Evolutionary conservation across 2,888 invertebrate species (phyloP).

Genomic region (Drosophila mimica): DNA sequence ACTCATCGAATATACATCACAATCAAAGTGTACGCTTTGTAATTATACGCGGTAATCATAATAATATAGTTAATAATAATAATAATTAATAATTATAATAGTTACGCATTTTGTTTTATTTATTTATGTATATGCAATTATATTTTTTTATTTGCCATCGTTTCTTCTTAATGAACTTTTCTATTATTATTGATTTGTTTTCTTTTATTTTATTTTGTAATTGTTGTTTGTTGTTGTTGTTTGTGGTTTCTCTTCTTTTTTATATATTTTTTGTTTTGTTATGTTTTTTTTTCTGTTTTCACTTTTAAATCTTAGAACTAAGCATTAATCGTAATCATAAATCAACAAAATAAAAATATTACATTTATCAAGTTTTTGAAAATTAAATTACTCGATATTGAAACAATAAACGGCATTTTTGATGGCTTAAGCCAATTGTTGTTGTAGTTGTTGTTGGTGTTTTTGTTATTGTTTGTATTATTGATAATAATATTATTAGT

Average conservation of each 20-base stretch:
- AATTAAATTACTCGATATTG: conserved; percentile 63
- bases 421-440: conserved; percentile 19
- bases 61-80: conserved; percentile 64
- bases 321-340: conserved; percentile 74
- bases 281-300: conserved; percentile 26
- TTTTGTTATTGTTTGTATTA: conserved; percentile 1
- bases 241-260: conserved; percentile 32
- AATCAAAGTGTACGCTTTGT: conserved; percentile 80
- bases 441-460: conserved; percentile 17
- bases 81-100: conserved; percentile 66
- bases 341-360: conserved; percentile 75
- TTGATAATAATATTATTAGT: conserved; percentile 11
- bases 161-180: conserved; percentile 42
- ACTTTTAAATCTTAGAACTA: conserved; percentile 57
- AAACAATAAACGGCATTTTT: conserved; percentile 62
- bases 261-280: conserved; percentile 25
- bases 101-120: conserved; percentile 47
- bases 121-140: conserved; percentile 39
- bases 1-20: conserved; percentile 80
- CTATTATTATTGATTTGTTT: conserved; percentile 28
- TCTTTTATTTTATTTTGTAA: conserved; percentile 29
- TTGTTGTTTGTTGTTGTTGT: conserved; percentile 30
- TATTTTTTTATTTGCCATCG: conserved; percentile 39
- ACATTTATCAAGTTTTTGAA: conserved; percentile 70
- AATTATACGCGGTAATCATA: conserved; percentile 66